Conservation (phyloP, 2,797 vertebrate genomes). For the Cyprinodon diabolis region DNA sequence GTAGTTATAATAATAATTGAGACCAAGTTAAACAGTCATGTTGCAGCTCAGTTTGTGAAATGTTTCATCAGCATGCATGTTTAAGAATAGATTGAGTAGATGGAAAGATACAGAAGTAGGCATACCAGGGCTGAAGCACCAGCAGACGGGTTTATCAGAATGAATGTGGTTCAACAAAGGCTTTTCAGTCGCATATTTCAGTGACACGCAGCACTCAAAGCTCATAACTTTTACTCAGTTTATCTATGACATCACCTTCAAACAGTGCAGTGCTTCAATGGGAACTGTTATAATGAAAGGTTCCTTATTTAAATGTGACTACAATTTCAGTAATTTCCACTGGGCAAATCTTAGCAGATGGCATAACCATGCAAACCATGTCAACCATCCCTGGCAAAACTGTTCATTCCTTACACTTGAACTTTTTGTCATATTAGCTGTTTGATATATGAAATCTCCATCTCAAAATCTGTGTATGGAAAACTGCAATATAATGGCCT, state of each 20-base stretch:
- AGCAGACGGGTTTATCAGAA: background rate
- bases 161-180: background rate
- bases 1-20: constrained; percentile 19
- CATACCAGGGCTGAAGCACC: background rate
- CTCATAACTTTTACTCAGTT: background rate
- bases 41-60: background rate
- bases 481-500: background rate
- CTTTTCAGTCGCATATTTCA: background rate
- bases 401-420: background rate
- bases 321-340: background rate
- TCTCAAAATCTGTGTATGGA: background rate
- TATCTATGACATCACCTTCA: background rate
- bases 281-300: background rate
- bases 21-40: constrained; percentile 6
- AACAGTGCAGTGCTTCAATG: background rate
- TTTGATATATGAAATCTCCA: background rate
- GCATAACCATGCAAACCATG: background rate
- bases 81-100: background rate
- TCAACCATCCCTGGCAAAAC: no score
- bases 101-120: background rate
- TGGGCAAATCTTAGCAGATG: background rate
- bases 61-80: background rate
- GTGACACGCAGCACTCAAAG: background rate
- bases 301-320: background rate
- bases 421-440: background rate